Evolutionary conservation across 1,140 invertebrate species (phyloP).

Genomic region (Drosophila parvula): DNA sequence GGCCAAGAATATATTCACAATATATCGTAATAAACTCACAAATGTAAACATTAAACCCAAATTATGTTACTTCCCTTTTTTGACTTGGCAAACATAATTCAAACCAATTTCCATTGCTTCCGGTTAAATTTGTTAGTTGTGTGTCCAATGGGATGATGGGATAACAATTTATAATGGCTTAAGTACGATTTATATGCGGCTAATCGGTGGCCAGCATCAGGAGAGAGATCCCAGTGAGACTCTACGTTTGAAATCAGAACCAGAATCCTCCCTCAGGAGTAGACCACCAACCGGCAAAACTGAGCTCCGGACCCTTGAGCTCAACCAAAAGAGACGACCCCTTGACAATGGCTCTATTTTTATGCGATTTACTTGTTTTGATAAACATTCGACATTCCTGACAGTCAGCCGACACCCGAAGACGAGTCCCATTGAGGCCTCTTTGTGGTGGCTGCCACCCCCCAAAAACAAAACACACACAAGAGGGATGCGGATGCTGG

Average conservation of each 20-base stretch:
- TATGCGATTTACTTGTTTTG: constrained; percentile 79
- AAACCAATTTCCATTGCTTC: constrained; percentile 3
- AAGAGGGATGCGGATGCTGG: constrained; percentile 44
- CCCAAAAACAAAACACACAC: background rate
- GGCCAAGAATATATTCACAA: no score
- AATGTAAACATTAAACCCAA: no score
- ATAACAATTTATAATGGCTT: constrained; percentile 72
- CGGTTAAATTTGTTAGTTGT: constrained; percentile 31
- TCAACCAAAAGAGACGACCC: constrained; percentile 15
- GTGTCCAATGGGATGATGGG: constrained; percentile 54
- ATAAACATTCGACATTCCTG: constrained; percentile 71
- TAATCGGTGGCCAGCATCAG: constrained; percentile 56
- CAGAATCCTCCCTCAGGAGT: constrained; percentile 13
- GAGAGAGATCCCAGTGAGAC: constrained; percentile 19
- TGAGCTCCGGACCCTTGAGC: background rate
- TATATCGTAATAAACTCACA: no score
- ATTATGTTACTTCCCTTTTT: no score
- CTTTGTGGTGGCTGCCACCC: background rate
- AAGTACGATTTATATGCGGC: constrained; percentile 64
- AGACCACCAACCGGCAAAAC: background rate
- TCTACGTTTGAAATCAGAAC: background rate
- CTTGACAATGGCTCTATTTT: constrained; percentile 79
- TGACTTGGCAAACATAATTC: constrained; percentile 6
- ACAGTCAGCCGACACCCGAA: constrained; percentile 69
- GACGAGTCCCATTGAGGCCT: background rate